phyloP scores from a whole-genome alignment of 2,888 invertebrate genomes.

The Axea sp. region DNA sequence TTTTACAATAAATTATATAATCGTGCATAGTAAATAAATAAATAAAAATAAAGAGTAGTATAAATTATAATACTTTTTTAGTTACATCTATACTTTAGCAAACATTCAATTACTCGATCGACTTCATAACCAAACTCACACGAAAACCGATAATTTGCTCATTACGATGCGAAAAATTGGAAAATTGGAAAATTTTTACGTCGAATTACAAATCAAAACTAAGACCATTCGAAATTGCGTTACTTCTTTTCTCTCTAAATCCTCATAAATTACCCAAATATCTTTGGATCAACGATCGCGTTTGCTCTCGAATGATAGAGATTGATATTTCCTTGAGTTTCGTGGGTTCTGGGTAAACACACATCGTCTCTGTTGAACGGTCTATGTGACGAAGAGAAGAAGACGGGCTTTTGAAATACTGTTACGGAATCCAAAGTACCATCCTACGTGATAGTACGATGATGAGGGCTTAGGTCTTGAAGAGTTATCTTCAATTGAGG shows the following conservation, averaged over 20 bases:
- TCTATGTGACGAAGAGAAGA: constrained; percentile 48
- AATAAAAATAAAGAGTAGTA: too few species aligned
- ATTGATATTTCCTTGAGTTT: constrained; percentile 48
- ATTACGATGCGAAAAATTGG: too few species aligned
- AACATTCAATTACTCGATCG: too few species aligned
- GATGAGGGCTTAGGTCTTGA: constrained; percentile 52
- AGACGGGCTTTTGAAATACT: constrained; percentile 56
- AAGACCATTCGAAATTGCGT: constrained; percentile 3
- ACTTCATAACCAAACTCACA: constrained; percentile 1
- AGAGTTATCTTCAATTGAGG: constrained; percentile 51
- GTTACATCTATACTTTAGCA: too few species aligned
- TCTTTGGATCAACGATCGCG: constrained; percentile 37
- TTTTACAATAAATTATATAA: too few species aligned
- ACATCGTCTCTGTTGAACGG: constrained; percentile 16
- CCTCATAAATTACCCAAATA: constrained; percentile 36
- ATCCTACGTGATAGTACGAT: constrained; percentile 47
- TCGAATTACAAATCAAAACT: constrained; percentile 8
- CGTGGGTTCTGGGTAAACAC: constrained; percentile 43
- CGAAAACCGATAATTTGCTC: too few species aligned
- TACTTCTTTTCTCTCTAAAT: constrained; percentile 8
- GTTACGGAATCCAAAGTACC: constrained; percentile 51
- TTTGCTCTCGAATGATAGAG: constrained; percentile 39
- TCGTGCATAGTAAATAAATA: too few species aligned
- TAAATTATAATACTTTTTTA: too few species aligned
- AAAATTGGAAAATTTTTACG: too few species aligned